Evolutionary conservation across 92 coral and sea anemone species (phyloP).

Genomic region (Zoanthus solanderi): DNA sequence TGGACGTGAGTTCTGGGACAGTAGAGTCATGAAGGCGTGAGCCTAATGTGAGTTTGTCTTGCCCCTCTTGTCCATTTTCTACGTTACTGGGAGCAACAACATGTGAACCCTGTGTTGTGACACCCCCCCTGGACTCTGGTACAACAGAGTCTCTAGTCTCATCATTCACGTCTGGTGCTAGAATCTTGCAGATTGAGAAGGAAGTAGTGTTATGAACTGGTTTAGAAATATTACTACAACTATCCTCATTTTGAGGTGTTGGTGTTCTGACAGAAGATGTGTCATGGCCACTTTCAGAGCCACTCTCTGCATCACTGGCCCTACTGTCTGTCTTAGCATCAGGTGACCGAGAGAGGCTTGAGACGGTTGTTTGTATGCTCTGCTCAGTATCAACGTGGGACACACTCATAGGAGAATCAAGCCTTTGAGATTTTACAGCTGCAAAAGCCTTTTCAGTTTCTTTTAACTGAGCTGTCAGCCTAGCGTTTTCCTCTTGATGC

Average conservation of each 20-base stretch:
- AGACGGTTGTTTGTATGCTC: not conserved
- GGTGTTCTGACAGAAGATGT: constrained; percentile 20
- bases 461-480: constrained; percentile 60
- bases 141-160: constrained; percentile 34
- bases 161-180: constrained; percentile 73
- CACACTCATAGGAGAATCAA: constrained; percentile 50
- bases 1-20: constrained; percentile 76
- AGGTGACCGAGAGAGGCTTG: not conserved
- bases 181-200: constrained; percentile 81
- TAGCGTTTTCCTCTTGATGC: constrained; percentile 54
- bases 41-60: constrained; percentile 34
- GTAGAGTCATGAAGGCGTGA: constrained; percentile 42
- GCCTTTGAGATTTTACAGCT: constrained; percentile 59
- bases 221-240: constrained; percentile 26
- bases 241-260: constrained; percentile 35
- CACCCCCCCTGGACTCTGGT: constrained; percentile 30
- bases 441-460: constrained; percentile 70
- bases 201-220: constrained; percentile 58
- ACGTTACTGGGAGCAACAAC: constrained; percentile 50
- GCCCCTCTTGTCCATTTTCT: constrained; percentile 78
- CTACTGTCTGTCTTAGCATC: constrained; percentile 27
- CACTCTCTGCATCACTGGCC: constrained; percentile 36
- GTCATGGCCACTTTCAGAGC: constrained; percentile 31
- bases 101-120: constrained; percentile 48
- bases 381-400: constrained; percentile 57